phyloP scores from a whole-genome alignment of 2,888 invertebrate genomes.

The Vanessa cardui region DNA sequence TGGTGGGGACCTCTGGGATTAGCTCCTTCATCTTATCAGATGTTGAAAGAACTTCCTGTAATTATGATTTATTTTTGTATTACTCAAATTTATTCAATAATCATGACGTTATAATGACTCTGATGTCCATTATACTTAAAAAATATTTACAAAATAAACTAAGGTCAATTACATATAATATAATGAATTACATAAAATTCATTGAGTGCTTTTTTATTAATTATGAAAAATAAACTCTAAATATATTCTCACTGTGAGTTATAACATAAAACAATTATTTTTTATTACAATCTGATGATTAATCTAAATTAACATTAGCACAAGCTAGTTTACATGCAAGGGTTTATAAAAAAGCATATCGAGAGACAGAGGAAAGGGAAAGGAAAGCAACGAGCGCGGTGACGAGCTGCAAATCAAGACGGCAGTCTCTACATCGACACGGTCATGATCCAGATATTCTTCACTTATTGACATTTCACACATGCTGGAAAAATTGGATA shows the following conservation, averaged over 20 bases:
- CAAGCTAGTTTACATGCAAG: conserved; percentile 51
- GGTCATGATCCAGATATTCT: conserved; percentile 62
- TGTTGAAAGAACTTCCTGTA: conserved; percentile 65
- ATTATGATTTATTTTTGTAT: conserved; percentile 35
- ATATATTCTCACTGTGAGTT: too few species aligned
- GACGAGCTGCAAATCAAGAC: conserved; percentile 42
- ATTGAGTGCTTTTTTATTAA: background rate
- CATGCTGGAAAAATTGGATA: conserved; percentile 76
- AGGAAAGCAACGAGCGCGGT: conserved; percentile 48
- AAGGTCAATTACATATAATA: background rate
- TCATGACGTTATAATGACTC: background rate
- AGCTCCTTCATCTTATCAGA: conserved; percentile 73
- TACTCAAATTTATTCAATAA: background rate
- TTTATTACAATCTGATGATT: background rate
- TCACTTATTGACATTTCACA: conserved; percentile 63
- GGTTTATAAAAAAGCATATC: conserved; percentile 47
- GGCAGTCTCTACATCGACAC: conserved; percentile 47
- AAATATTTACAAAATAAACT: conserved; percentile 1
- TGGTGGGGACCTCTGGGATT: conserved; percentile 71
- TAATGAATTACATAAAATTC: too few species aligned
- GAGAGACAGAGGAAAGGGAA: conserved; percentile 46
- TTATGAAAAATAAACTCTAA: too few species aligned
- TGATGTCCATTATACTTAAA: too few species aligned
- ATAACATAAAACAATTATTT: background rate
- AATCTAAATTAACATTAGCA: conserved; percentile 56